These are phyloP conservation scores for Sycophila sp. DNA, from an alignment of 1,140 invertebrate species.

Conservation along the genomic window DNA sequence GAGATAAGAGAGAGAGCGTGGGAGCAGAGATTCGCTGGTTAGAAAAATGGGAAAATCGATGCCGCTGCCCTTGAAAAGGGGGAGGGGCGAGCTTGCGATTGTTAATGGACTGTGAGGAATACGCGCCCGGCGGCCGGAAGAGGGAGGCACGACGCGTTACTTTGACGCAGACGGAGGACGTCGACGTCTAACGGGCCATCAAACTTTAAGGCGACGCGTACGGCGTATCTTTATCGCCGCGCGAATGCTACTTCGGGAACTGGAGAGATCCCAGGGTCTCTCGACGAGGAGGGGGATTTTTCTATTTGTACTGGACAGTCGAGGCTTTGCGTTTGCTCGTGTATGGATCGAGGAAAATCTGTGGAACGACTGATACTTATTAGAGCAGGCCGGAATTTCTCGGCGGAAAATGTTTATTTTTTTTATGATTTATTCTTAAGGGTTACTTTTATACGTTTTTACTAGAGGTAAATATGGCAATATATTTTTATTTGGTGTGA, in stretches of 20 bases:
- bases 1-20: background rate
- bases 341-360: too few species aligned
- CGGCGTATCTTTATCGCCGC: constrained; percentile 6
- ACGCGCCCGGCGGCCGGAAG: background rate
- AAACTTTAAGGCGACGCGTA: constrained; percentile 17
- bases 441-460: too few species aligned
- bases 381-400: background rate
- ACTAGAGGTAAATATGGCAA: too few species aligned
- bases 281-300: too few species aligned
- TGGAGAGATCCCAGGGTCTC: too few species aligned
- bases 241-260: too few species aligned
- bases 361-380: too few species aligned
- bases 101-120: constrained; percentile 32
- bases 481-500: too few species aligned
- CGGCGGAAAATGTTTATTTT: too few species aligned
- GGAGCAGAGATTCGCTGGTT: background rate
- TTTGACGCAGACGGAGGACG: background rate
- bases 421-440: too few species aligned
- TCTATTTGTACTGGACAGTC: background rate
- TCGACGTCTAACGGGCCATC: constrained; percentile 25
- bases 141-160: background rate
- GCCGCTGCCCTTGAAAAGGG: background rate
- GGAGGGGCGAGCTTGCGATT: background rate
- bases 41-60: constrained; percentile 14
- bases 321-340: too few species aligned